Base-by-base conservation (phyloP, 2,113 vertebrate species). In the Eubucco bourcierii region DNA sequence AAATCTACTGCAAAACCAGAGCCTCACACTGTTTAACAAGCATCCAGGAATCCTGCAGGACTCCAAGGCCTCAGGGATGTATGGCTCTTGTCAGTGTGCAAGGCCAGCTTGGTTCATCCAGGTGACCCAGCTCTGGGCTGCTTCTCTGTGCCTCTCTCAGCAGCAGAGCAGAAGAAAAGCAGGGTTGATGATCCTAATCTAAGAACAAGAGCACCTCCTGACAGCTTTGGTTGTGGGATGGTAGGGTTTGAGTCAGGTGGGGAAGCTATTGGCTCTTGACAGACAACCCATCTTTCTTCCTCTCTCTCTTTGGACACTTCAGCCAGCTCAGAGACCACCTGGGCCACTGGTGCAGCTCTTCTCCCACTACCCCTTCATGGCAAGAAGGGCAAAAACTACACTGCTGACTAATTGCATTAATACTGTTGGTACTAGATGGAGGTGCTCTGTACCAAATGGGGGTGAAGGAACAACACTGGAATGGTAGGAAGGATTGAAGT, bases 401-500 rank as follows among this genome's bases (percentile, higher is more conserved):
- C 28, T 50, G 47, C 50, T 50, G 47, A 12, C 21, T 52, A 52
- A 52, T 52, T 66, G 33, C 19, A 2, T 53, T 63, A 85, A 66
- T 88, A 29, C 15, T 19, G 4, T 63, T 41, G 58, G 25, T 87
- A 10, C 29, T 23, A 9, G 66, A 3, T 24, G 21, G 15, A 3
- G 25, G 20, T 9, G 6, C 9, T 61, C 68, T 16, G 33, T 67
- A 52, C 27, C 28, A 71, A 75, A 33, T 8, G 11, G 33, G 2
- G 5, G 27, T 27, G 15, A 20, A 18, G 44, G 46, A 13, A 8
- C 11, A 21, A 16, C 24, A 50, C 50, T 0, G 0, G 12, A 37
- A 13, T 66, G 29, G 31, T 59, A 16, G 37, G 61, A 59, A 29
- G 33, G 70, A 12, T 6, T 53, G 21, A 41, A 66, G 21, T 11